These are phyloP conservation scores for Rhinogobio ventralis DNA, from an alignment of 2,797 vertebrate species.

Conservation along the genomic window DNA sequence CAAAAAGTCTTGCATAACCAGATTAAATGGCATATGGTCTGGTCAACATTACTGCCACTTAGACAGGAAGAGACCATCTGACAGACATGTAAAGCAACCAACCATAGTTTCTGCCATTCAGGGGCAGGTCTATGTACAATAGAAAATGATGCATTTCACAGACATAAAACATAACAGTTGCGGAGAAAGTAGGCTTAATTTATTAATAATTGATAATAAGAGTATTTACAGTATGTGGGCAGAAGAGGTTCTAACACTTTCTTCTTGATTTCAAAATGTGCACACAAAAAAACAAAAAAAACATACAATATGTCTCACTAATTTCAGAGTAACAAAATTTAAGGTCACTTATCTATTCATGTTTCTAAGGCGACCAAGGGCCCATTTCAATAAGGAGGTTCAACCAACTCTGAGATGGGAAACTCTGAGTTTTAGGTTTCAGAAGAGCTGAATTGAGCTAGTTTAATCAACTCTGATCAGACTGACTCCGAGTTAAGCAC, in stretches of 20 bases:
- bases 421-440: no score
- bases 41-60: not conserved
- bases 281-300: not conserved
- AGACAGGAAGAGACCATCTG: not conserved
- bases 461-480: no score
- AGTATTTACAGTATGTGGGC: not conserved
- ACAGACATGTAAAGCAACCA: not conserved
- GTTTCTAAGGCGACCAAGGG: no score
- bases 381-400: no score
- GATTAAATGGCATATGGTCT: not conserved
- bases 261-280: not conserved
- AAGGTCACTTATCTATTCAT: no score
- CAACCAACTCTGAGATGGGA: no score
- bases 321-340: no score
- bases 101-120: not conserved
- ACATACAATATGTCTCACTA: no score
- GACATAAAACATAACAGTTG: slow-evolving; percentile 7
- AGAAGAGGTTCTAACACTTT: not conserved
- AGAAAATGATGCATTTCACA: not conserved
- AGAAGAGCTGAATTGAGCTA: no score
- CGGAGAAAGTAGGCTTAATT: not conserved
- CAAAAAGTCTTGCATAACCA: not conserved
- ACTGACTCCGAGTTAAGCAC: no score
- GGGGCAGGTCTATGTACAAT: no score
- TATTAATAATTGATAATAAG: slow-evolving; percentile 9